phyloP scores from a whole-genome alignment of 2,888 invertebrate species.

The Polyommatus iphigenia region DNA sequence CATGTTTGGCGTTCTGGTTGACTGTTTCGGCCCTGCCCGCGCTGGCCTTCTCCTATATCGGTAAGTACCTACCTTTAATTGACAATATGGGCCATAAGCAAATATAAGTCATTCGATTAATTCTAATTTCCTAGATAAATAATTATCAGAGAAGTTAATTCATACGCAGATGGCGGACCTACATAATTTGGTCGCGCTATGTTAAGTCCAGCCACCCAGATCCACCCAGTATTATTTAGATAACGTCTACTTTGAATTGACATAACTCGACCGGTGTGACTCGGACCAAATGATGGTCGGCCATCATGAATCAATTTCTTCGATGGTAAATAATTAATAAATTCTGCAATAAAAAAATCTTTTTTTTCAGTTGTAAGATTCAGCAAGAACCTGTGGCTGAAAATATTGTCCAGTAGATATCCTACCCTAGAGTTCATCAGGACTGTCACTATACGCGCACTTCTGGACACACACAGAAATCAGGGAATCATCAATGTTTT shows the following conservation, averaged over 20 bases:
- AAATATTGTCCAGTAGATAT: conserved; percentile 78
- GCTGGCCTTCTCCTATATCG: conserved; percentile 65
- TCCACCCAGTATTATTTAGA: no score
- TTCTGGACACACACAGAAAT: conserved; percentile 86
- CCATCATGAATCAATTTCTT: no score
- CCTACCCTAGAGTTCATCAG: conserved; percentile 81
- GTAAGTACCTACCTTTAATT: conserved; percentile 48
- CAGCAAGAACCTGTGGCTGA: conserved; percentile 78
- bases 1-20: conserved; percentile 69
- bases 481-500: conserved; percentile 87
- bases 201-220: no score
- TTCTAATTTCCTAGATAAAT: no score
- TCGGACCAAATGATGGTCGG: no score
- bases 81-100: not conserved
- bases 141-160: no score
- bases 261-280: no score
- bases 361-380: conserved; percentile 74
- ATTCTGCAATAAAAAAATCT: not conserved
- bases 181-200: no score
- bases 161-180: no score
- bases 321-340: no score
- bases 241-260: no score
- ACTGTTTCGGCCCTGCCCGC: conserved; percentile 66
- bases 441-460: conserved; percentile 82
- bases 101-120: no score